Base-by-base conservation (phyloP, 2,888 invertebrate genomes). In the Ariolimax columbianus region DNA sequence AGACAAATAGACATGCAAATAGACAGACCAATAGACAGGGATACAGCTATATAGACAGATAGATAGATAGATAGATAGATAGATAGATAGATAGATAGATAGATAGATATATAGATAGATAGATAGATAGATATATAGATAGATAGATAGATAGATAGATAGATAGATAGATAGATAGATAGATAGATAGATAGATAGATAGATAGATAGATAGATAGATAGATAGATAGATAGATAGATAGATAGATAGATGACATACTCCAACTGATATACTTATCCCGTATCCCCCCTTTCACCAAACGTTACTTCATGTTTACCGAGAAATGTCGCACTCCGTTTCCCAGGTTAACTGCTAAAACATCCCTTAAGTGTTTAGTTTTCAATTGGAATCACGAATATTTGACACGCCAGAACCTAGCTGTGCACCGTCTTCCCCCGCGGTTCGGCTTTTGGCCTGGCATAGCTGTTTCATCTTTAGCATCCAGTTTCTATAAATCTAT, bases 301-400 rank as follows among this genome's bases (percentile, higher is more conserved):
- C 40, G 40, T 72, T 40, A 26, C 23, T 40, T 40, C 40, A 26
- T 23, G 40, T 38, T 40, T 38, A 0, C 26, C 6, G 26, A 38
- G 26, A 66, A 40, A 4, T n/a, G 4, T 19, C 75, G 33, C 75
- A n/a, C 55, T 33, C 17, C 30, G 19, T 36, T 51, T 26, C 77
- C 51, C 36, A 55, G 51, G 59, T 33, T 59, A 77, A 77, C 36
- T 23, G 30, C 33, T 55, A 14, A 59, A 77, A 47, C 77, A 77
- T 77, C 33, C 36, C n/a, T 26, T 55, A 77, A 47, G 19, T 77
- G 77, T 77, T 77, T 77, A 51, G 77, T 36, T 77, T 77, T 59
- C 40, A 77, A 77, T 59, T 55, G 55, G 55, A 77, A 38, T 77
- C 36, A 51, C n/a, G 77, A 36, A 33, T 51, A 51, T 77, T 55